Conservation (phyloP, 2,888 invertebrate species). For the Odontothrips loti region DNA sequence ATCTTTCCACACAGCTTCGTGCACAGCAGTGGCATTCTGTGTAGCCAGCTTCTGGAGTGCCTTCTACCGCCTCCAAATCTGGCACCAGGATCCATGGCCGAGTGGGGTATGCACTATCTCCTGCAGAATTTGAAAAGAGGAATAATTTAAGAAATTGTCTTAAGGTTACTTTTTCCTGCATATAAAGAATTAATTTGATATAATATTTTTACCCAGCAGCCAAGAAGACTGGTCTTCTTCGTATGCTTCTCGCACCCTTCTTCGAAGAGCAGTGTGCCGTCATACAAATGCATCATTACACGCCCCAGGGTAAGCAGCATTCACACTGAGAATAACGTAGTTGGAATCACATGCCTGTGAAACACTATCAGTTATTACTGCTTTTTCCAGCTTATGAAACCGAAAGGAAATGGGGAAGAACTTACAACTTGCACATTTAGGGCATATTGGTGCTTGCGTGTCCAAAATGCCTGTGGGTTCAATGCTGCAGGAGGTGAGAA, state of each 20-base stretch:
- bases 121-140: neutral
- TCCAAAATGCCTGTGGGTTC: no score
- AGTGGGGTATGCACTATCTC: neutral
- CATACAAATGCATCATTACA: neutral
- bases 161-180: neutral
- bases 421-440: no score
- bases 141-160: neutral
- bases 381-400: no score
- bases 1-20: constrained; percentile 3
- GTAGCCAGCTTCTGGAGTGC: neutral
- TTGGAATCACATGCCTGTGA: no score
- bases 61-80: neutral
- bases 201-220: neutral
- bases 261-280: neutral
- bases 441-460: no score
- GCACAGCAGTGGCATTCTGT: neutral
- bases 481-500: no score
- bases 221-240: neutral
- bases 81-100: neutral
- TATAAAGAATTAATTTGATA: neutral
- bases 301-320: neutral
- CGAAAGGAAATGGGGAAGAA: no score
- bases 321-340: neutral
- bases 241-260: neutral
- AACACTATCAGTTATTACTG: no score